Conservation (phyloP, 2,797 vertebrate genomes). For the Propithecus deckenii region DNA sequence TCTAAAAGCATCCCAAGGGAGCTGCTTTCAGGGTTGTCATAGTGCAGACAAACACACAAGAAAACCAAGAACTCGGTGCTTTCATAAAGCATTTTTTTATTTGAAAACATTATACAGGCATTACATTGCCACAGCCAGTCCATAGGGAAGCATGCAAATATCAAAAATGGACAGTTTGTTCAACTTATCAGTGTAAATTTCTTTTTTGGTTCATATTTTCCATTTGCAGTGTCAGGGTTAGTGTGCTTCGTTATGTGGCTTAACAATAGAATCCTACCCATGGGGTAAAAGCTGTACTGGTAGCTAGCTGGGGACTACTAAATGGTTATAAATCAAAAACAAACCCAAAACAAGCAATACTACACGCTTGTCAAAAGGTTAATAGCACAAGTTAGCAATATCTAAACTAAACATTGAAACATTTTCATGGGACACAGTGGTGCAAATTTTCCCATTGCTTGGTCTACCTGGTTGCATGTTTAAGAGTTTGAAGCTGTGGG, state of each 20-base stretch:
- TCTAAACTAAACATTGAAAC: constrained; percentile 88
- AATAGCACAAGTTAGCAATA: constrained; percentile 90
- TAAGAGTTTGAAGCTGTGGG: constrained; percentile 63
- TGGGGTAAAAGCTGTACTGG: constrained; percentile 88
- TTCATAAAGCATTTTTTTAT: constrained; percentile 91
- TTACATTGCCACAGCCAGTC: constrained; percentile 91
- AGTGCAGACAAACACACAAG: constrained; percentile 71
- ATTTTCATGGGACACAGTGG: constrained; percentile 85
- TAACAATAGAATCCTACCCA: constrained; percentile 89
- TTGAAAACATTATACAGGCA: constrained; percentile 92
- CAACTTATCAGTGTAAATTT: constrained; percentile 80
- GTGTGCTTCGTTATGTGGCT: constrained; percentile 88
- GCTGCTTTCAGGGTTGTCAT: constrained; percentile 49
- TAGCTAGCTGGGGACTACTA: constrained; percentile 86
- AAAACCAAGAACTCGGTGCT: constrained; percentile 67
- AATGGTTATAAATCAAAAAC: constrained; percentile 80
- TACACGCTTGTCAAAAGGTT: constrained; percentile 88
- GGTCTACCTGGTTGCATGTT: constrained; percentile 73
- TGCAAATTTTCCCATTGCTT: constrained; percentile 82
- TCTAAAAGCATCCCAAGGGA: constrained; percentile 55
- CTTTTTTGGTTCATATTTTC: constrained; percentile 86
- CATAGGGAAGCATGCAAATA: constrained; percentile 91
- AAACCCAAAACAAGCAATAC: constrained; percentile 83
- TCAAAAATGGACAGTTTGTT: constrained; percentile 87
- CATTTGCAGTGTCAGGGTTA: constrained; percentile 83